Evolutionary conservation across 2,113 vertebrate species (phyloP), one percentile per base, ranked within the genome.

Genomic region (Epinephelus cyanopodus): DNA sequence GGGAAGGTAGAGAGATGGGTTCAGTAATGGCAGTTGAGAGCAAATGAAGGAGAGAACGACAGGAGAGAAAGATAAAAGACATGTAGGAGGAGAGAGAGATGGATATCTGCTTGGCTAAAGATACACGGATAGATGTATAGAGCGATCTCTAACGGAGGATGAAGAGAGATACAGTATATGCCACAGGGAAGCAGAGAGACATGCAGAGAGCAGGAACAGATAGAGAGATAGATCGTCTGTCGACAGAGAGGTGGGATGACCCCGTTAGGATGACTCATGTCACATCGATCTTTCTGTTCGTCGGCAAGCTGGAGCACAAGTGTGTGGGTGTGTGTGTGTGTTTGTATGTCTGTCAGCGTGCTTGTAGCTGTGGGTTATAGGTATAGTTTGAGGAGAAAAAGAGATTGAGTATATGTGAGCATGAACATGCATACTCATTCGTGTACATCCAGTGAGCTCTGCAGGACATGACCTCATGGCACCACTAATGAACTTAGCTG

Each of bases 201-300:
- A 33, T 48, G 57, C 48, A 25, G 37, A 53, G 61, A 84, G 62
- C 66, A 84, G 71, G 39, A 67, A n/a, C 45, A 75, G 72, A 81
- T 47, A 23, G 56, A 47, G 65, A 72, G 77, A 69, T 45, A 29
- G 57, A 72, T 66, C 27, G 56, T 48, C 53, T 23, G 85, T 87
- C 75, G 76, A 2, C 37, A 62, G 77, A 77, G 85, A 84, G 72
- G 72, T 76, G 66, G 79, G 52, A 60, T 67, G 81, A 83, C 78
- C 75, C 82, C 33, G 57, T 74, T 39, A 67, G 53, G 82, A 90
- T 89, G 85, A 90, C 67, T 93, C 74, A 81, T 75, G 80, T 82
- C 78, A 76, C 90, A 83, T 81, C 67, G 83, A 86, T 84, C 67
- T 53, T 53, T 65, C 45, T 68, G 63, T 80, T 73, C 14, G 15